Percentiles rank a stretch among this genome's conserved stretches.
Conservation (phyloP, 2,113 vertebrate species). For the Bos indicus region DNA sequence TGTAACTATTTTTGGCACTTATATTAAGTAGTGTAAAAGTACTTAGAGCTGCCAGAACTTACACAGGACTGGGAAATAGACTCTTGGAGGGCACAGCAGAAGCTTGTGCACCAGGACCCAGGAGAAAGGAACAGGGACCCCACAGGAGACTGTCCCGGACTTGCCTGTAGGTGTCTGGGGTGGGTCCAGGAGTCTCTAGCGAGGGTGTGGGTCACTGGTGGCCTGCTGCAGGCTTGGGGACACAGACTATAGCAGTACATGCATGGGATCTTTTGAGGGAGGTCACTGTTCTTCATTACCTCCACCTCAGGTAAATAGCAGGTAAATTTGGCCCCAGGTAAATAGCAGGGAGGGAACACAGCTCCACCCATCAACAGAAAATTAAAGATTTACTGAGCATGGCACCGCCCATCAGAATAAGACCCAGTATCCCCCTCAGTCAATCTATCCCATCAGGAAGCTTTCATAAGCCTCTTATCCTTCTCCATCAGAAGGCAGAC, state of each 20-base stretch:
- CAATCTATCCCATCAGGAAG: not conserved
- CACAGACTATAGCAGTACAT: not conserved
- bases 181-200: not conserved
- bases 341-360: not conserved
- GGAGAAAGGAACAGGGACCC: not conserved
- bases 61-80: not conserved
- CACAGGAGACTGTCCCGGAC: not conserved
- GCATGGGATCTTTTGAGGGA: not conserved
- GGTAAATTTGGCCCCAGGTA: not conserved
- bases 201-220: not conserved
- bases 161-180: not conserved
- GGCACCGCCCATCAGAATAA: not conserved
- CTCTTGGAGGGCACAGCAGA: not conserved
- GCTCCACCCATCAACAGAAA: not conserved
- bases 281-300: not conserved
- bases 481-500: not conserved
- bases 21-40: not conserved
- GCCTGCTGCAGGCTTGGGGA: not conserved
- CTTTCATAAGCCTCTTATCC: not conserved
- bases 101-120: not conserved
- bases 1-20: not conserved
- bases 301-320: not conserved
- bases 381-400: not conserved
- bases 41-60: not conserved
- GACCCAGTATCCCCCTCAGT: not conserved